phyloP scores from a whole-genome alignment of 2,113 vertebrate species.

The Melanocharis versteri region DNA sequence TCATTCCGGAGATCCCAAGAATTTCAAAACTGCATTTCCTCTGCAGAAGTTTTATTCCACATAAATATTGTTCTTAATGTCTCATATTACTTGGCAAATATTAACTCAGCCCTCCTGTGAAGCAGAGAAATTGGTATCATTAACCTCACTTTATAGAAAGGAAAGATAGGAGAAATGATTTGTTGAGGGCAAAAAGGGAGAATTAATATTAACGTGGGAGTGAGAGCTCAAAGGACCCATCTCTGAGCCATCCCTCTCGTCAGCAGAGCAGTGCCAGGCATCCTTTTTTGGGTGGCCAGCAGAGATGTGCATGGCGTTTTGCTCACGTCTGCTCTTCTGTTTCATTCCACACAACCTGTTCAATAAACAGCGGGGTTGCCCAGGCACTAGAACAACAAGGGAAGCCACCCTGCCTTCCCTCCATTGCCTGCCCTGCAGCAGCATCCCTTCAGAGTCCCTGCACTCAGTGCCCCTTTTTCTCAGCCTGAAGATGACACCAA shows the following conservation, averaged over 20 bases:
- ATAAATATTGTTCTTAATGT: neutral
- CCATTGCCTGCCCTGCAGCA: neutral
- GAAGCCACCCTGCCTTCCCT: neutral
- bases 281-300: neutral
- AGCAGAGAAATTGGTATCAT: neutral
- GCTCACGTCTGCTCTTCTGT: neutral
- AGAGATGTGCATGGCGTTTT: neutral
- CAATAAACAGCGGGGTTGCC: neutral
- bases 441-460: accelerated
- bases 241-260: neutral
- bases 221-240: neutral
- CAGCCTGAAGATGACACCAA: accelerated
- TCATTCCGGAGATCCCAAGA: neutral
- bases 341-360: neutral
- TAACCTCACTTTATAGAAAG: neutral
- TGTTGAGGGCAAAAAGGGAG: neutral
- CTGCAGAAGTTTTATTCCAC: neutral
- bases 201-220: accelerated
- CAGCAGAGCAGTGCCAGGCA: neutral
- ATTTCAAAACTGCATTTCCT: neutral
- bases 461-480: neutral
- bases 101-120: neutral
- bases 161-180: neutral
- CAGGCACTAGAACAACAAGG: neutral
- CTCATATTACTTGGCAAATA: neutral